Conservation (phyloP, 2,888 invertebrate genomes). For the Ennomos quercinarius region DNA sequence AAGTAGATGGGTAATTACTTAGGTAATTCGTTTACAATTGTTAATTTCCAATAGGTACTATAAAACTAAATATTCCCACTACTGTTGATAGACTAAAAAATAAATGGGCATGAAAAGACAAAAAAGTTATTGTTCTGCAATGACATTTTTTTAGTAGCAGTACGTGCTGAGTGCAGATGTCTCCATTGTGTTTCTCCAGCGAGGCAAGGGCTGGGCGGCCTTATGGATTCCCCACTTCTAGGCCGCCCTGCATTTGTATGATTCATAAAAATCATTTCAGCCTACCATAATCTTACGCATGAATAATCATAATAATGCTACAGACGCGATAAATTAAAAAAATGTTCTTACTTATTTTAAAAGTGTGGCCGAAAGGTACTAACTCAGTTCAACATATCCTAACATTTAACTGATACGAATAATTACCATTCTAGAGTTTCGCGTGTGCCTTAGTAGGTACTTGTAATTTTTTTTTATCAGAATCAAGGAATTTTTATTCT, state of each 20-base stretch:
- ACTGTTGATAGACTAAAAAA: neutral
- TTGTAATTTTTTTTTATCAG: too few species aligned
- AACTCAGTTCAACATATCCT: constrained; percentile 2
- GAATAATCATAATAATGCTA: constrained; percentile 3
- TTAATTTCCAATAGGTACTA: too few species aligned
- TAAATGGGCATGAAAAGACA: neutral
- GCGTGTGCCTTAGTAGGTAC: too few species aligned
- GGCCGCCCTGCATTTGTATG: constrained; percentile 18
- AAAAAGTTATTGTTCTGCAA: constrained; percentile 10
- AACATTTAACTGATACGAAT: neutral
- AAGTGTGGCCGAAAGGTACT: too few species aligned
- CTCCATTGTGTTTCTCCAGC: constrained; percentile 32
- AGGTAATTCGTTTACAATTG: too few species aligned
- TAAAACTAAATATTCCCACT: too few species aligned
- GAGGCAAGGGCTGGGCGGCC: constrained; percentile 13
- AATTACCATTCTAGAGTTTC: too few species aligned
- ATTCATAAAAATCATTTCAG: neutral
- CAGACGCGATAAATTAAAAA: too few species aligned
- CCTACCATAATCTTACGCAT: constrained; percentile 13
- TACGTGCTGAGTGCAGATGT: constrained; percentile 13
- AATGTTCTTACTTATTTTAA: too few species aligned
- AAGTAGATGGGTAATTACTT: too few species aligned
- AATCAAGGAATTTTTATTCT: too few species aligned
- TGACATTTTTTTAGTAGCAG: constrained; percentile 15
- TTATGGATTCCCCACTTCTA: constrained; percentile 30